Base-by-base conservation (phyloP, 2,113 vertebrate genomes). In the Dasyurus viverrinus region DNA sequence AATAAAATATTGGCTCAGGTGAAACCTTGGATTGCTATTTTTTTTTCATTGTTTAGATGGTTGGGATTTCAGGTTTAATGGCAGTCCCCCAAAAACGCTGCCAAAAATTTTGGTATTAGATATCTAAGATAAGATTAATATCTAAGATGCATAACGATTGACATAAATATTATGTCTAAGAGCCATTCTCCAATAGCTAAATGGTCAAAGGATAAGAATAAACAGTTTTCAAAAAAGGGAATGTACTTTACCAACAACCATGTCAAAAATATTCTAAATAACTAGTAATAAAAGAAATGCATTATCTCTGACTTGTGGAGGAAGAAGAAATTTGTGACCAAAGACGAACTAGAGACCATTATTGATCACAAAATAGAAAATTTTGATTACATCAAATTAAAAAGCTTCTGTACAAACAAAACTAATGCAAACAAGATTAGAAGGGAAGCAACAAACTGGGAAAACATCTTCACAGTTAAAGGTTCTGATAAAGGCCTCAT, bases 1-100 rank as follows among this genome's bases (percentile, higher is more conserved):
- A 96, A 0, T 96, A 91, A 93, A 89, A 94, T 93, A 60, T 46
- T 92, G 57, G 42, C 90, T 26, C 55, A 60, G 93, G 94, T 97
- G 89, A 91, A 95, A n/a, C 52, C 4, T 26, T n/a, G 36, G 68
- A 42, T 84, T 23, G 68, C 68, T n/a, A 84, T 84, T 19, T 22
- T 84, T 42, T 84, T 84, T 19, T 42, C n/a, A 19, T 84, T 84
- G 16, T 42, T 84, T 84, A 84, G n/a, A 19, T 84, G 3, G n/a
- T 23, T 23, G 36, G 8, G 7, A 42, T 84, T 22, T 84, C 68
- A 42, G 36, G 68, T 22, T 84, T 84, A 84, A 84, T 84, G 6
- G 6, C 5, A 22, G 16, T n/a, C n/a, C 19, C 22, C 42, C 36
- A 76, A 42, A 42, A 84, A 42, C 19, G n/a, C 36, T 19, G 26